Percentiles rank a stretch among this genome's conserved stretches.
These are phyloP conservation scores for Erebia palarica DNA, from an alignment of 2,888 invertebrate species.

Conservation along the genomic window DNA sequence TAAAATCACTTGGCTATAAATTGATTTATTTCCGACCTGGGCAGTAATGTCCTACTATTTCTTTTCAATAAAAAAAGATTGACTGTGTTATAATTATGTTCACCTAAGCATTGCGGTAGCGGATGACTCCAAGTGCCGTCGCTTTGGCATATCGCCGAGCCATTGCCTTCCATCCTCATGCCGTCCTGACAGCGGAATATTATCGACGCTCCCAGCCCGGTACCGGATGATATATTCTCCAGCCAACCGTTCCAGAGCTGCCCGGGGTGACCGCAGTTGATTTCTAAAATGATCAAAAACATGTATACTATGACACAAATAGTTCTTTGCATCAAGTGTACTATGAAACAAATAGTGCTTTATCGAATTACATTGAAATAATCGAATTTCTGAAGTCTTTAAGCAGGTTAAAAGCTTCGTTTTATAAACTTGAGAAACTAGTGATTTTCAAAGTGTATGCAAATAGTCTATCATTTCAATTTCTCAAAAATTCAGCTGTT, in stretches of 20 bases:
- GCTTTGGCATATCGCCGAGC: constrained; percentile 95
- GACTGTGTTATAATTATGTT: constrained; percentile 35
- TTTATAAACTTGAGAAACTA: no score
- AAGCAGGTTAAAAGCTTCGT: no score
- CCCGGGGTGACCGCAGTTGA: constrained; percentile 97
- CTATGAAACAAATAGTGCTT: neutral
- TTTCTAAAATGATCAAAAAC: constrained; percentile 84
- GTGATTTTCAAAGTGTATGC: no score
- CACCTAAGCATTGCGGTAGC: constrained; percentile 94
- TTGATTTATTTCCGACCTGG: no score
- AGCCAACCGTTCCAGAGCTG: constrained; percentile 97
- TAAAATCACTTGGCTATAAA: no score
- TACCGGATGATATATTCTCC: constrained; percentile 94
- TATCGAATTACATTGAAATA: no score
- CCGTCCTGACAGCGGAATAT: constrained; percentile 96
- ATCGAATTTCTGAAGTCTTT: no score
- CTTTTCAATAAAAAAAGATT: no score
- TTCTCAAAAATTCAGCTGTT: no score
- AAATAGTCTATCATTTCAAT: no score
- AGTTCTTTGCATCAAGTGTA: no score
- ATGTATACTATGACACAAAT: neutral
- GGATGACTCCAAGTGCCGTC: constrained; percentile 98
- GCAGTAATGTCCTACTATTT: no score
- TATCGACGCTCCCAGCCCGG: constrained; percentile 94
- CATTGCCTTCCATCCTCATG: constrained; percentile 93